phyloP scores from a whole-genome alignment of 2,888 invertebrate genomes.

The Muschampia plurimacula region DNA sequence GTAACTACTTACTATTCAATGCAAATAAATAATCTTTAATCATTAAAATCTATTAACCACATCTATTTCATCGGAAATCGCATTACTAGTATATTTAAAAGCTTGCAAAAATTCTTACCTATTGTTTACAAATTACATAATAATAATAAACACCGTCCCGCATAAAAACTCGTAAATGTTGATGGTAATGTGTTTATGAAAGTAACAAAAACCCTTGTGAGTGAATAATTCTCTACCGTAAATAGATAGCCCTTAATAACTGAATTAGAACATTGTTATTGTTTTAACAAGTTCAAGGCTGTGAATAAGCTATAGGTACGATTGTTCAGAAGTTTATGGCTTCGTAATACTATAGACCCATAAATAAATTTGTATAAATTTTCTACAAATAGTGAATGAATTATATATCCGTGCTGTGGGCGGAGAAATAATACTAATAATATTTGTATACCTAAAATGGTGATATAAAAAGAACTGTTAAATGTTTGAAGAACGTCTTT shows the following conservation, averaged over 20 bases:
- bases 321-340: not conserved
- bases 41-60: too few species aligned
- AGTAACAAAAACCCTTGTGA: slow-evolving; percentile 9
- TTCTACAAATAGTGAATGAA: too few species aligned
- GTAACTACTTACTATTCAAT: too few species aligned
- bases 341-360: not conserved
- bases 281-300: not conserved
- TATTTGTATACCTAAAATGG: too few species aligned
- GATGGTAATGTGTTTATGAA: slow-evolving; percentile 25
- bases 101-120: not conserved
- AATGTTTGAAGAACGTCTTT: too few species aligned
- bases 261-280: slow-evolving; percentile 8
- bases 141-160: not conserved
- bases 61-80: too few species aligned
- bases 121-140: slow-evolving; percentile 11
- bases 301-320: not conserved
- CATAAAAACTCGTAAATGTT: slow-evolving; percentile 23
- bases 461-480: too few species aligned
- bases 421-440: too few species aligned
- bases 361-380: too few species aligned
- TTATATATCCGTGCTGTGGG: too few species aligned
- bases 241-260: not conserved
- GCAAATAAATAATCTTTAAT: too few species aligned
- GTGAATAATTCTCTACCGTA: slow-evolving; percentile 7
- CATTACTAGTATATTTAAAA: not conserved